Conservation (phyloP, 2,888 invertebrate genomes). For the Lasius platythorax region DNA sequence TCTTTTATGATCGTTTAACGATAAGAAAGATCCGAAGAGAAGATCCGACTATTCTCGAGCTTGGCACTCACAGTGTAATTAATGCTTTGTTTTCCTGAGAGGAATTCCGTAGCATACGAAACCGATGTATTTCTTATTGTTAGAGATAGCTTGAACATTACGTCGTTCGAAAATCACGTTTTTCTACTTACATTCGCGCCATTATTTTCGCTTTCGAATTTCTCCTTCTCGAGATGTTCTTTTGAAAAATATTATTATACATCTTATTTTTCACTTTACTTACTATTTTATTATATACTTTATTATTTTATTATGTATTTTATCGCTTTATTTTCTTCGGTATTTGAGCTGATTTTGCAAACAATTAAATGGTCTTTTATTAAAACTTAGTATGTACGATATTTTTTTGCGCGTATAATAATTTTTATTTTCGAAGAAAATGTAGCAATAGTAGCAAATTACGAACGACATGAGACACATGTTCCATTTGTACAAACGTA, state of each 20-base stretch:
- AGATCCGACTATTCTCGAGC: neutral
- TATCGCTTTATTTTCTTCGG: neutral
- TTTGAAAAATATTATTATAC: neutral
- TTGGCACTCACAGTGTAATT: neutral
- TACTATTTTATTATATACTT: neutral
- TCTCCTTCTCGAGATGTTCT: neutral
- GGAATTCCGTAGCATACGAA: neutral
- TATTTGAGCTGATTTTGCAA: neutral
- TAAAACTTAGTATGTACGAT: neutral
- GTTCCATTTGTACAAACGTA: neutral
- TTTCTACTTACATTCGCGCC: neutral
- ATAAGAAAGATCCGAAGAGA: constrained; percentile 5
- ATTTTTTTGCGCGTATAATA: neutral
- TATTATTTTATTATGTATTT: neutral
- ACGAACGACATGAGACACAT: neutral
- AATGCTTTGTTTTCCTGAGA: neutral
- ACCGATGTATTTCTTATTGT: neutral
- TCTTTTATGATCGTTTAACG: neutral
- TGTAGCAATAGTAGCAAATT: neutral
- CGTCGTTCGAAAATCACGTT: neutral
- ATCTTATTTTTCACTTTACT: neutral
- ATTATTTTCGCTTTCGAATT: neutral
- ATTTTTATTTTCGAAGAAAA: neutral
- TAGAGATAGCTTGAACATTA: constrained; percentile 11
- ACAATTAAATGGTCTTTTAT: neutral